Conservation (phyloP, 2,797 vertebrate species). For the Cynodonichthys magdalenae region DNA sequence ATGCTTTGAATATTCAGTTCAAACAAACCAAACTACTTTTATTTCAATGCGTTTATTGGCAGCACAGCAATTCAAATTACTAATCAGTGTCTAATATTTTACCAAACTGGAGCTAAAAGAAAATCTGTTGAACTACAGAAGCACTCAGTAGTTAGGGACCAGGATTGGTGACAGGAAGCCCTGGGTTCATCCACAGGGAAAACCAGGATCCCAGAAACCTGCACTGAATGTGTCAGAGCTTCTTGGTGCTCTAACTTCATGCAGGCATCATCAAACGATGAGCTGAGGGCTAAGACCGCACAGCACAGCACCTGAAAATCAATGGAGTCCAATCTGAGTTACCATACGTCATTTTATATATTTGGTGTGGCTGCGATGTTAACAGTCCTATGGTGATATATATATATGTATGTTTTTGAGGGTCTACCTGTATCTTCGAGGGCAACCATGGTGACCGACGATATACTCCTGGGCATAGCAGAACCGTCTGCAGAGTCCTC, state of each 20-base stretch:
- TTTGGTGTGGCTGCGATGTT: neutral
- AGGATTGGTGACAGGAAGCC: neutral
- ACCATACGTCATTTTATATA: no score
- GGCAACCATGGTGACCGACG: slow-evolving; percentile 77
- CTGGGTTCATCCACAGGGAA: slow-evolving; percentile 19
- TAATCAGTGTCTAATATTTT: neutral
- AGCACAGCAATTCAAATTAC: slow-evolving; percentile 46
- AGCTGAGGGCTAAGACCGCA: slow-evolving; percentile 59
- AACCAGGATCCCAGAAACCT: slow-evolving; percentile 10
- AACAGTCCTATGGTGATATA: neutral
- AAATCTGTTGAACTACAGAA: slow-evolving; percentile 8
- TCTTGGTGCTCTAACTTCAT: slow-evolving; percentile 9
- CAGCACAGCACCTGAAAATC: slow-evolving; percentile 78
- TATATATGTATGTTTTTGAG: no score
- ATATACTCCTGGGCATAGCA: slow-evolving; percentile 80
- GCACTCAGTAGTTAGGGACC: slow-evolving; percentile 26
- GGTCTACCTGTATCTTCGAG: slow-evolving; percentile 77
- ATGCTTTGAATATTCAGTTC: neutral
- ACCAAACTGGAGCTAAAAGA: slow-evolving; percentile 4
- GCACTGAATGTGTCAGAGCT: slow-evolving; percentile 12
- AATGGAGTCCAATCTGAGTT: slow-evolving; percentile 16
- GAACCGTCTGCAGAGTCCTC: slow-evolving; percentile 80
- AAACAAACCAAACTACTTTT: slow-evolving; percentile 20
- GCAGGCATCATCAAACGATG: slow-evolving; percentile 14
- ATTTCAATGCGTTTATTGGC: slow-evolving; percentile 64